Conservation (phyloP, 2,888 invertebrate genomes). For the Julus scanicus region DNA sequence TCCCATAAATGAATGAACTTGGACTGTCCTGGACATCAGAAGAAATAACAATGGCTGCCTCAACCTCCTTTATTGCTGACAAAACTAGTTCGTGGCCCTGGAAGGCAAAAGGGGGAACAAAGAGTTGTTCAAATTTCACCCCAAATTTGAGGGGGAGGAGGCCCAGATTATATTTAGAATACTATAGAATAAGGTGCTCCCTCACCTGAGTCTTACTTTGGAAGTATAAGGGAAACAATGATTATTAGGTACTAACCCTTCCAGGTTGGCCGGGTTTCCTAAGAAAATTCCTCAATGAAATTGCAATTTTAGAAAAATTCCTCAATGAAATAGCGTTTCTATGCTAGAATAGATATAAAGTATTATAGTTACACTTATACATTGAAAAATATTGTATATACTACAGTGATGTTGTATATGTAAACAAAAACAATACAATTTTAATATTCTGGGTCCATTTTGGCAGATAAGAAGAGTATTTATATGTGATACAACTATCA, state of each 20-base stretch:
- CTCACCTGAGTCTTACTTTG: background rate
- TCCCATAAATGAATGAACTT: background rate
- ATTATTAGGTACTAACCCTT: conserved; percentile 1
- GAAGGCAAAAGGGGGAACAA: background rate
- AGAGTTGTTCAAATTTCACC: too few relatives aligned
- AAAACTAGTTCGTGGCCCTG: background rate
- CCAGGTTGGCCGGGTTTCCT: background rate
- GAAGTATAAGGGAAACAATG: background rate
- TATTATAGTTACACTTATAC: too few relatives aligned
- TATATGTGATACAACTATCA: too few relatives aligned
- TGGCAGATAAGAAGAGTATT: too few relatives aligned
- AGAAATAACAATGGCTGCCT: background rate
- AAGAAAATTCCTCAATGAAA: too few relatives aligned
- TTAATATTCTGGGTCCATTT: too few relatives aligned
- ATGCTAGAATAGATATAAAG: too few relatives aligned
- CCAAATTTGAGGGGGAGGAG: background rate
- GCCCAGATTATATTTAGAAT: background rate
- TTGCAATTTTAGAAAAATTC: too few relatives aligned
- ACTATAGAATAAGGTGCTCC: background rate
- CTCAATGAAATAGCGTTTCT: too few relatives aligned
- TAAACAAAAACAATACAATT: too few relatives aligned
- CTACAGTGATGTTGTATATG: too few relatives aligned
- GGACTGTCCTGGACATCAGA: background rate
- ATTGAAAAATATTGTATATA: too few relatives aligned
- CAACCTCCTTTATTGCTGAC: background rate